Evolutionary conservation across 2,797 vertebrate genomes (phyloP).

Genomic region (Amniataba percoides): DNA sequence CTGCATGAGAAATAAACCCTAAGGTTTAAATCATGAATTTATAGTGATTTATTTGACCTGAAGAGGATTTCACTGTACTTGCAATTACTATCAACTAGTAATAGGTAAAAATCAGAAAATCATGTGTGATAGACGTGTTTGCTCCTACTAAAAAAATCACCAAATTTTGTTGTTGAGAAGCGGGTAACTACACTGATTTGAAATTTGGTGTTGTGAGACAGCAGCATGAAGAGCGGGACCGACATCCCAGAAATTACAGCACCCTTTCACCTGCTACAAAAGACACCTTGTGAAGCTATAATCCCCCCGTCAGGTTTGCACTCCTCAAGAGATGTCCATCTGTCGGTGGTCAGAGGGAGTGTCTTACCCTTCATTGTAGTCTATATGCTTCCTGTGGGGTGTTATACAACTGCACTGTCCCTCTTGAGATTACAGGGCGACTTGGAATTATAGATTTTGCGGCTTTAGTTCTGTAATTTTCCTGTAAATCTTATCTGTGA

Average conservation of each 20-base stretch:
- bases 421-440: too few relatives aligned
- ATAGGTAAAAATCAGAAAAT: not conserved
- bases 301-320: not conserved
- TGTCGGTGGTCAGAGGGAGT: too few relatives aligned
- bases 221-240: not conserved
- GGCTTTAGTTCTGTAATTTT: too few relatives aligned
- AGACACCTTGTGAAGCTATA: not conserved
- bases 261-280: not conserved
- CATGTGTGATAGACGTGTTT: not conserved
- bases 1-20: too few relatives aligned
- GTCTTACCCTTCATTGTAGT: too few relatives aligned
- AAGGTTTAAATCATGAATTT: too few relatives aligned
- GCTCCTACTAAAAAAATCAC: not conserved
- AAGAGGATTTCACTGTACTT: not conserved
- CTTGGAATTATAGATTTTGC: too few relatives aligned
- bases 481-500: too few relatives aligned
- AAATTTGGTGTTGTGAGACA: constrained; percentile 8
- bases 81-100: not conserved
- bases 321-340: too few relatives aligned
- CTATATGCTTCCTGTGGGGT: too few relatives aligned
- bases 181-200: not conserved
- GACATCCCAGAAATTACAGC: not conserved
- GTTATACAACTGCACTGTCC: too few relatives aligned
- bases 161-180: not conserved
- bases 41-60: too few relatives aligned